Evolutionary conservation across 2,797 vertebrate species (phyloP), one percentile per base, ranked within the genome.

Genomic region (Pantherophis alleghaniensis): DNA sequence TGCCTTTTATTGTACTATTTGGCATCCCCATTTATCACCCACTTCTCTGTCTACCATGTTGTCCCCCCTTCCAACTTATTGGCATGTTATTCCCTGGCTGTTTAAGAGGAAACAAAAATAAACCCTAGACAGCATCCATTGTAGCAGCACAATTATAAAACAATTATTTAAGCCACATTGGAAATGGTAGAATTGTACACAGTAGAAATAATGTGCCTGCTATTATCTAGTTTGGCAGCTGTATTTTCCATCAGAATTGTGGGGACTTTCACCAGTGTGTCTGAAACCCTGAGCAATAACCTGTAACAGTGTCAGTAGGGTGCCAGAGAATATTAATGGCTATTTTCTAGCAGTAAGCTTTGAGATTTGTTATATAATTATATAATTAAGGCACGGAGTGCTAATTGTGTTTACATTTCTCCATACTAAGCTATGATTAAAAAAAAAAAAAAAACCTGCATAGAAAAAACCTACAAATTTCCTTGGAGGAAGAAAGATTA

Each of bases 231-330:
- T 69, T n/a, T 86, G 83, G 28, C 59, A 89, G 66, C 28, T 91
- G 86, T 53, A 92, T 92, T 92, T 91, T 63, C 57, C 55, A n/a
- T 91, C 57, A 91, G 32, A 83, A 24, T 55, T 59, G 9, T 42
- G 28, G 53, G 89, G 69, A 56, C 26, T 83, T 92, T 69, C 86
- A 86, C 53, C 59, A 86, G 28, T 2, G 37, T 22, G 42, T 32
- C 2, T 86, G 10, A 28, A 89, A 37, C 11, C 1, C 32, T 57
- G 16, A 3, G 26, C 10, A 32, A 87, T 86, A 1, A n/a, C 87
- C 55, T 66, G 20, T 13, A 61, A 6, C 14, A n/a, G 66, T 57
- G 89, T 66, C 74, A 92, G 91, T 37, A 51, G 74, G 69, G 28
- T 42, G 12, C 60, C 5, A 37, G 5, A 32, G 16, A 0, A 69